Percentiles rank a stretch among this genome's conserved stretches.
phyloP scores from a whole-genome alignment of 2,113 vertebrate species.

The Esox niger region DNA sequence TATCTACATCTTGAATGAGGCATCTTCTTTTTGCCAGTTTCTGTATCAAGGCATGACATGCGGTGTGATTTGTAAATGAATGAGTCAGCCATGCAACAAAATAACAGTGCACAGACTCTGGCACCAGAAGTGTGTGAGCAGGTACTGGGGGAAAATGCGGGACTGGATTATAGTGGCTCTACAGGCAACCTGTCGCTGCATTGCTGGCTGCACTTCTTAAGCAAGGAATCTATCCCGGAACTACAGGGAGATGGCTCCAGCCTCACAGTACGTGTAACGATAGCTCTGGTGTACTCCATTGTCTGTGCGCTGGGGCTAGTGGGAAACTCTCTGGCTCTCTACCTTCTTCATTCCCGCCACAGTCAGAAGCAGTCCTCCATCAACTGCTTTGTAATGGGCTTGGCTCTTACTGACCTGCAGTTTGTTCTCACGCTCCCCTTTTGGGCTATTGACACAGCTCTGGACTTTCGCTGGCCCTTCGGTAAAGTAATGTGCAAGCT shows the following conservation, averaged over 20 bases:
- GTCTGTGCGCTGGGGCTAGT: conserved; percentile 77
- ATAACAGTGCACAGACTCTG: conserved; percentile 29
- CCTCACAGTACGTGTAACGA: conserved; percentile 67
- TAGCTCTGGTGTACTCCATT: conserved; percentile 75
- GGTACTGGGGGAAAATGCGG: conserved; percentile 42
- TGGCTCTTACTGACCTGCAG: conserved; percentile 79
- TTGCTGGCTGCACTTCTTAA: conserved; percentile 76
- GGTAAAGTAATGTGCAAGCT: conserved; percentile 81
- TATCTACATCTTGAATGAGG: conserved; percentile 7
- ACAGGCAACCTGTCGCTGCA: conserved; percentile 68
- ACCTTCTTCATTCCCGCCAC: conserved; percentile 73
- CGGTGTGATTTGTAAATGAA: conserved; percentile 29
- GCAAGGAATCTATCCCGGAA: conserved; percentile 65
- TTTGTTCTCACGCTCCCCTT: conserved; percentile 80
- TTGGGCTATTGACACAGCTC: conserved; percentile 78
- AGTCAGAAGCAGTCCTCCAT: conserved; percentile 74
- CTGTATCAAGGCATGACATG: background rate
- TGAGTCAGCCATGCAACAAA: conserved; percentile 56
- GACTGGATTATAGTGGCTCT: conserved; percentile 43
- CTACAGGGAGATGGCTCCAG: conserved; percentile 70
- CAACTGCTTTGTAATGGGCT: conserved; percentile 78
- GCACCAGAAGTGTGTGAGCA: conserved; percentile 47
- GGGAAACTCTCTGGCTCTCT: conserved; percentile 78
- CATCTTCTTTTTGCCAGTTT: background rate
- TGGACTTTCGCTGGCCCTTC: conserved; percentile 83